Percentiles rank a stretch among this genome's conserved stretches.
Evolutionary conservation across 2,797 vertebrate genomes (phyloP).

Genomic region (Pseudochromis fuscus): DNA sequence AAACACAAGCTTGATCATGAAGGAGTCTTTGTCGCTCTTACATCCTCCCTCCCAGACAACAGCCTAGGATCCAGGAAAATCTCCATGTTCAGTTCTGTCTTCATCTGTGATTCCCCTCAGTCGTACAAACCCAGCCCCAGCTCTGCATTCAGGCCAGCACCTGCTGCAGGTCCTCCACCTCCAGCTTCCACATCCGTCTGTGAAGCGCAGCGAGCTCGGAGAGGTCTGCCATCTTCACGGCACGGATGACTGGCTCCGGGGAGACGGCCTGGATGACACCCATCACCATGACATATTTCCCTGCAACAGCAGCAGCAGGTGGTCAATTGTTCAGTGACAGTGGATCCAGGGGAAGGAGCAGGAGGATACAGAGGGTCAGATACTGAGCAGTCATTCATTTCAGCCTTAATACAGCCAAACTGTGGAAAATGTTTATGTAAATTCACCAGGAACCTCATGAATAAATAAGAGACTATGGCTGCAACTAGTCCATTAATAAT

Average conservation of each 20-base stretch:
- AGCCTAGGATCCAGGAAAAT: background rate
- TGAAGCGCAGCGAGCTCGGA: slow-evolving; percentile 84
- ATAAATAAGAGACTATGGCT: background rate
- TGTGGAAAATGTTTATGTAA: background rate
- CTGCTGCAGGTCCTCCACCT: slow-evolving; percentile 91
- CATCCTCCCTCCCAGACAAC: slow-evolving; percentile 2
- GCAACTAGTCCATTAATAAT: no score
- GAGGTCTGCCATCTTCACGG: slow-evolving; percentile 92
- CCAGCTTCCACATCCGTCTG: slow-evolving; percentile 88
- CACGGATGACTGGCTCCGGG: slow-evolving; percentile 89
- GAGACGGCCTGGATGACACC: slow-evolving; percentile 84
- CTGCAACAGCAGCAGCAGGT: slow-evolving; percentile 70
- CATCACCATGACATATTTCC: slow-evolving; percentile 95
- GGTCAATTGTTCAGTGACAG: slow-evolving; percentile 33
- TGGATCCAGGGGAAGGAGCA: slow-evolving; percentile 7
- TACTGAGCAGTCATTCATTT: slow-evolving; percentile 1
- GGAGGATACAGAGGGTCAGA: background rate
- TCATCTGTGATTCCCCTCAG: slow-evolving; percentile 1
- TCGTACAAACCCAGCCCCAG: background rate
- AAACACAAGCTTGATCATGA: background rate
- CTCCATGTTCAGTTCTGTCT: background rate
- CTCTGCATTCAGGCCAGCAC: slow-evolving; percentile 60
- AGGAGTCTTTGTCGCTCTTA: slow-evolving; percentile 5
- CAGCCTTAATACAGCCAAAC: background rate
- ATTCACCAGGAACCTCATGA: background rate